Evolutionary conservation across 2,888 invertebrate genomes (phyloP), one percentile per base, ranked within the genome.

Genomic region (Epirrhoe alternata): DNA sequence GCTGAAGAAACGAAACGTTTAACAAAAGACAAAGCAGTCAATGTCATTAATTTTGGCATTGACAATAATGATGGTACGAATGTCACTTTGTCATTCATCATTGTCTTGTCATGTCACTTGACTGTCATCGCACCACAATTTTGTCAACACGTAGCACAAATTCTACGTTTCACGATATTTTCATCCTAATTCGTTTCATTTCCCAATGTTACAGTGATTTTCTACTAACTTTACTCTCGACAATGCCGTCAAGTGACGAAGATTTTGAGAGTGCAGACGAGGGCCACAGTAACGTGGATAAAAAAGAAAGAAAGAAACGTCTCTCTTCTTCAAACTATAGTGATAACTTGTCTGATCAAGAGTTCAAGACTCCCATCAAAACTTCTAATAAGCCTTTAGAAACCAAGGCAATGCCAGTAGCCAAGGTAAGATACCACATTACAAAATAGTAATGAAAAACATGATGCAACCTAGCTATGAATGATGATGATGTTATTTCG

Each of bases 221-320:
- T 12, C 10, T 8, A 42, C 0, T n/a, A 5, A 56, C 4, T 17
- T 12, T 30, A 12, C 6, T 30, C 14, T 42, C 38, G 1, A 55
- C n/a, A 49, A 96, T 96, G 96, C 94, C 95, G 78, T 94, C 95
- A 42, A 96, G 96, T 72, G 96, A 96, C 72, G 96, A 96, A 77
- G 95, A 94, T 80, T 97, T 96, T 82, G 96, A 96, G 86, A 96
- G 96, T 88, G 96, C 96, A 5, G 96, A 96, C 77, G 96, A 97
- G 79, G 96, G 95, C 38, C 88, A 88, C 16, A 87, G 84, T 14
- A 84, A 74, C 57, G 76, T 82, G 24, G 85, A 86, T 51, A 90
- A 85, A 74, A 88, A 86, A 62, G 89, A 86, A 58, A 83, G 87
- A 64, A 89, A 87, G 61, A 87, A 89, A 71, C 82, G 89, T 47